Conservation (phyloP, 1,140 invertebrate species). For the Papilio polyxenes region DNA sequence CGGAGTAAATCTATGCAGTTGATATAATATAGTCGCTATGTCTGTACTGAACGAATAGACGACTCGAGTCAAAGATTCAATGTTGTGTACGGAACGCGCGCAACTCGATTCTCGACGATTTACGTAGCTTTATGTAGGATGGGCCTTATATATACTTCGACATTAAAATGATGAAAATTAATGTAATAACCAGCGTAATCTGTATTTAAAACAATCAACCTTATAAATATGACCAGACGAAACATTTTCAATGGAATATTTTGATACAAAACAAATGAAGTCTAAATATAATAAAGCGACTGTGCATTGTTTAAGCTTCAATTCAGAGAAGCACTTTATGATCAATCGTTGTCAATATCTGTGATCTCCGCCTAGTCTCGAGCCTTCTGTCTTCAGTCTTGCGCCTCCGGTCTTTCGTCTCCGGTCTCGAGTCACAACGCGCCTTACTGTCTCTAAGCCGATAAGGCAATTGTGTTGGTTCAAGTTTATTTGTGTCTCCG, state of each 20-base stretch:
- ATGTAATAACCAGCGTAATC: not conserved
- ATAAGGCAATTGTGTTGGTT: not conserved
- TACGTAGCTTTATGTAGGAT: too few species aligned
- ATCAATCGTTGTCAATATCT: constrained; percentile 17
- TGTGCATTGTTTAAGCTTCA: not conserved
- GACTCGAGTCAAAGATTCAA: too few species aligned
- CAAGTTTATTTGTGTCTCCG: constrained; percentile 16
- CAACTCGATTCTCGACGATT: too few species aligned
- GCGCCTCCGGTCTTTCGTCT: not conserved
- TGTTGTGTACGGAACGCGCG: too few species aligned
- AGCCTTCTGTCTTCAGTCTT: not conserved
- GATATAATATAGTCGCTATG: too few species aligned
- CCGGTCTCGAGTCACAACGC: not conserved
- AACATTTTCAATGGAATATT: not conserved
- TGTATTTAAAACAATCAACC: not conserved
- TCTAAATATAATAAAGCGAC: not conserved
- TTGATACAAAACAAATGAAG: not conserved
- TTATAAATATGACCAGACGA: not conserved
- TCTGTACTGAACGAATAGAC: too few species aligned
- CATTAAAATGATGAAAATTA: not conserved
- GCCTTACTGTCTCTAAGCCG: not conserved
- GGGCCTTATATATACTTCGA: too few species aligned
- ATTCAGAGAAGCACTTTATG: not conserved
- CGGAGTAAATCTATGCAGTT: too few species aligned
- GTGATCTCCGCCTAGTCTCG: constrained; percentile 1